Percentiles rank a stretch among this genome's conserved stretches.
Conservation (phyloP, 2,797 vertebrate genomes). For the Pelodytes ibericus region DNA sequence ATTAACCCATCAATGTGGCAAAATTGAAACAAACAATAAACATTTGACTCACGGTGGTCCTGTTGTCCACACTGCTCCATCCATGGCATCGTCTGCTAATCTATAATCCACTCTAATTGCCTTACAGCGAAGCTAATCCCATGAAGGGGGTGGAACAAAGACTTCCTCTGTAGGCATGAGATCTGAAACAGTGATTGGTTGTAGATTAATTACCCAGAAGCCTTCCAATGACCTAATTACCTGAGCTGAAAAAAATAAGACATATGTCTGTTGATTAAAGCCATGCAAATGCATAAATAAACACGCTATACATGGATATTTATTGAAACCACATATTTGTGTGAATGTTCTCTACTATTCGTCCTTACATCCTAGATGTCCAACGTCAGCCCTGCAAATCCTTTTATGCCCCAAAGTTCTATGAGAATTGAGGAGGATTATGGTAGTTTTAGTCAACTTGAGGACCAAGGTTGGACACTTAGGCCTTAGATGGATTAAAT, state of each 20-base stretch:
- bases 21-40: neutral
- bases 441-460: no score
- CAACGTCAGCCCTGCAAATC: no score
- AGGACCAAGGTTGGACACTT: no score
- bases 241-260: neutral
- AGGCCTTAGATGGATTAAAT: no score
- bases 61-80: conserved; percentile 23
- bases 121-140: conserved; percentile 21
- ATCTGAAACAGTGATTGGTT: neutral
- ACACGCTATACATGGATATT: no score
- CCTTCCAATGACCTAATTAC: conserved; percentile 34
- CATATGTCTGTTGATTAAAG: neutral
- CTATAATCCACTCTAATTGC: conserved; percentile 36
- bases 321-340: no score
- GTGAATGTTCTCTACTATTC: no score
- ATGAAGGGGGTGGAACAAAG: neutral
- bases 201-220: neutral
- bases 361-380: no score
- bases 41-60: conserved; percentile 26
- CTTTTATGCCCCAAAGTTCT: no score
- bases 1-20: no score
- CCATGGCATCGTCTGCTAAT: conserved; percentile 25
- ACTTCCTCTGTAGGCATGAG: neutral
- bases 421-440: no score
- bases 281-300: no score